Evolutionary conservation across 1,140 invertebrate species (phyloP), one percentile per base, ranked within the genome.

Genomic region (Micrasema longulum): DNA sequence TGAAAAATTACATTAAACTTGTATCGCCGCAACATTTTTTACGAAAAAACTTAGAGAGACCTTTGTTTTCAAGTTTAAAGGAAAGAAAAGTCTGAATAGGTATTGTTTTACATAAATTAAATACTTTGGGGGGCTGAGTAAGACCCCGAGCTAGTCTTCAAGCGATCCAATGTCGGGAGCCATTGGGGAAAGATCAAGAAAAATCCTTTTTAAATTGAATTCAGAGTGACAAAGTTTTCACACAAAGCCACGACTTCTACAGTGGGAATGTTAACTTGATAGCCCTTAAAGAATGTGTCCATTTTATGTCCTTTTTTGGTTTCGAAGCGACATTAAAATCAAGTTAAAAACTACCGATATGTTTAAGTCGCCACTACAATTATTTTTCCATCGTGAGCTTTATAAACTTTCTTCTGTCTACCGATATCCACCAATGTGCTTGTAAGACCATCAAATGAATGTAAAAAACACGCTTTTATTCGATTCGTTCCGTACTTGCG

Each of bases 161-260:
- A 36, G 22, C 26, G 20, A 22, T 48, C 26, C 22, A 35, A n/a
- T 36, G 60, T 11, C 60, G 48, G 20, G 22, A 64, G 62, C 64
- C 64, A 66, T 66, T 26, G 66, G 38, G 52, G 53, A 60, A 71
- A 71, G 71, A 72, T 72, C 71, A 57, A 18, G 64, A 72, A 72
- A 72, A 72, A 72, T 67, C 71, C 71, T 31, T 26, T 60, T 23
- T 62, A 72, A 72, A 72, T 72, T 72, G 71, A 67, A 72, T 72
- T 71, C 71, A 64, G 69, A 64, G 69, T 64, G 57, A 65, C 60
- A 69, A 69, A 69, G 67, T 69, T 69, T 53, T 20, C 67, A 12
- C 41, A 16, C 10, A 22, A 50, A 47, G 64, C 48, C 31, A 20
- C 26, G 63, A 65, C 41, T 65, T 50, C 20, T 36, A 22, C 38